Conservation (phyloP, 2,888 invertebrate species). For the Xanthorhoe spadicearia region DNA sequence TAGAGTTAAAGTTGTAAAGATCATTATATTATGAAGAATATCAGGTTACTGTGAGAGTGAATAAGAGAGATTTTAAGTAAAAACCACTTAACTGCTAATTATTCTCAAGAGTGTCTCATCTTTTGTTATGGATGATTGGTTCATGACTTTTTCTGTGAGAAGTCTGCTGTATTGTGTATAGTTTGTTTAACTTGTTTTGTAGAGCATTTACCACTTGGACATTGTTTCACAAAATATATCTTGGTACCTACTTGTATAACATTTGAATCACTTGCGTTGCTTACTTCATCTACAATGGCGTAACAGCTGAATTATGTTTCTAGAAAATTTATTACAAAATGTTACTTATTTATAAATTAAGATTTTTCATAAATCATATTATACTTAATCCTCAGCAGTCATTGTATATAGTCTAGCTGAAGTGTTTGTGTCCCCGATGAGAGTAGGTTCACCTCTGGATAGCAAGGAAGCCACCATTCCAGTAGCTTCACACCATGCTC, state of each 20-base stretch:
- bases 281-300: constrained; percentile 39
- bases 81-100: constrained; percentile 22
- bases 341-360: constrained; percentile 61
- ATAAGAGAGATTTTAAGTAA: constrained; percentile 30
- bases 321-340: constrained; percentile 45
- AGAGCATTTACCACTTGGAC: constrained; percentile 67
- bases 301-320: constrained; percentile 37
- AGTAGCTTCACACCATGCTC: constrained; percentile 75
- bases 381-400: constrained; percentile 63
- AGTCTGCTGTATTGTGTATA: constrained; percentile 53
- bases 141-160: constrained; percentile 56
- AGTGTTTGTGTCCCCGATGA: constrained; percentile 76
- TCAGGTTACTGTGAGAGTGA: constrained; percentile 15
- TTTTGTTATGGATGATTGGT: constrained; percentile 33
- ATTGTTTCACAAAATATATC: constrained; percentile 59
- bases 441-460: constrained; percentile 72
- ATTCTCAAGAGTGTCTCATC: constrained; percentile 35
- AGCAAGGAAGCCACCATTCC: constrained; percentile 69
- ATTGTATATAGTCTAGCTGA: constrained; percentile 77
- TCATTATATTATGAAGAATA: constrained; percentile 18
- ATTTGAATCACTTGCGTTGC: constrained; percentile 39
- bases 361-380: constrained; percentile 61
- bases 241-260: constrained; percentile 19
- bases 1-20: constrained; percentile 20
- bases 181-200: constrained; percentile 43